Percentiles rank a stretch among this genome's conserved stretches.
Evolutionary conservation across 2,888 invertebrate genomes (phyloP).

Genomic region (Nomada ruficornis): DNA sequence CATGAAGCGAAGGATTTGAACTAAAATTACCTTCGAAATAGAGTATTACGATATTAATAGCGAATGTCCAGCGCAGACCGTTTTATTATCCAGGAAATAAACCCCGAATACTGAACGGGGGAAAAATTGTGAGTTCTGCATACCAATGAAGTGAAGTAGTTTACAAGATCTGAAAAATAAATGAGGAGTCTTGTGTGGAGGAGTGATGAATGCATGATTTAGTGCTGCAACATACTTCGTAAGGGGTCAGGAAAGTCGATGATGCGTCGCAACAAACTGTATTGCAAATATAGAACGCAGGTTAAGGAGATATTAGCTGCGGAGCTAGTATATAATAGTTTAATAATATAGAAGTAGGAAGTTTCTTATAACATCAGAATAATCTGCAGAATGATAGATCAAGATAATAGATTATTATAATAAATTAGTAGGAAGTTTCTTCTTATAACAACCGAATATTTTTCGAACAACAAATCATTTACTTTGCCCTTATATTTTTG

Average conservation of each 20-base stretch:
- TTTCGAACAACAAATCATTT: too few species aligned
- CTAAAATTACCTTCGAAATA: not conserved
- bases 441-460: too few species aligned
- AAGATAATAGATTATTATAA: too few species aligned
- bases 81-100: not conserved
- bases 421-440: too few species aligned
- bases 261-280: conserved; percentile 15
- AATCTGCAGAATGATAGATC: too few species aligned
- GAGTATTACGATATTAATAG: not conserved
- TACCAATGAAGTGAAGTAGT: conserved; percentile 6
- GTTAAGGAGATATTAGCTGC: too few species aligned
- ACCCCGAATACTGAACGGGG: not conserved
- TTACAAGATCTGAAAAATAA: conserved; percentile 17
- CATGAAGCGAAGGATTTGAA: not conserved
- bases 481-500: too few species aligned
- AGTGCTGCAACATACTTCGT: conserved; percentile 9
- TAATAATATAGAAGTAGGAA: too few species aligned
- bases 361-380: too few species aligned
- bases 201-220: conserved; percentile 15
- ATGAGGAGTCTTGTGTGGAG: conserved; percentile 5
- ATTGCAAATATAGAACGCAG: not conserved
- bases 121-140: not conserved
- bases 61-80: not conserved
- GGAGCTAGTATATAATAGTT: too few species aligned
- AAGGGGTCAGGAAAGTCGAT: conserved; percentile 13